Evolutionary conservation across 2,797 vertebrate species (phyloP).

Genomic region (Octomys mimax): DNA sequence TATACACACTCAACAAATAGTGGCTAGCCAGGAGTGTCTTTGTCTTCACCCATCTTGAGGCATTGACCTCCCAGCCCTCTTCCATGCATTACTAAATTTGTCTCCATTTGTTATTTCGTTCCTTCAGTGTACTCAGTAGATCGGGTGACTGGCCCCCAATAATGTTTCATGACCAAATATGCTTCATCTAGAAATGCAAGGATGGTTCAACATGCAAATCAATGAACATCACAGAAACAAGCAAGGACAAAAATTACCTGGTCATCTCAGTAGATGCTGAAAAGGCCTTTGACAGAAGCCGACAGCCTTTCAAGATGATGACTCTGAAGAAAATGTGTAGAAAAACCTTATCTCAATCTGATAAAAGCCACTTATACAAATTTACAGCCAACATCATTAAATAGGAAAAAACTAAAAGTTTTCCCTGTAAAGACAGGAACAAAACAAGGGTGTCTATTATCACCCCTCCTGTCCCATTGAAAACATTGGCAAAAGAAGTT

Average conservation of each 20-base stretch:
- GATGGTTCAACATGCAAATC: background rate
- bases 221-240: background rate
- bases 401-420: background rate
- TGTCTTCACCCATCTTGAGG: background rate
- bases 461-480: background rate
- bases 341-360: background rate
- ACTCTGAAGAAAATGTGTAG: background rate
- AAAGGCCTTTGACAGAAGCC: background rate
- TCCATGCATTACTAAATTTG: background rate
- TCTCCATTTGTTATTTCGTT: background rate
- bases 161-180: background rate
- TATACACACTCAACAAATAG: background rate
- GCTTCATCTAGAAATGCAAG: background rate
- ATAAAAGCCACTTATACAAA: background rate
- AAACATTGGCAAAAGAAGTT: background rate
- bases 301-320: background rate
- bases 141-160: background rate
- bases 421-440: background rate
- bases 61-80: background rate
- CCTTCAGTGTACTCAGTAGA: background rate
- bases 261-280: background rate
- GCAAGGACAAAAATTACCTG: background rate
- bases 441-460: background rate
- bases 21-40: background rate
- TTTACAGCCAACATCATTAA: background rate